Evolutionary conservation across 2,888 invertebrate species (phyloP).

Genomic region (Drosophila basisetae): DNA sequence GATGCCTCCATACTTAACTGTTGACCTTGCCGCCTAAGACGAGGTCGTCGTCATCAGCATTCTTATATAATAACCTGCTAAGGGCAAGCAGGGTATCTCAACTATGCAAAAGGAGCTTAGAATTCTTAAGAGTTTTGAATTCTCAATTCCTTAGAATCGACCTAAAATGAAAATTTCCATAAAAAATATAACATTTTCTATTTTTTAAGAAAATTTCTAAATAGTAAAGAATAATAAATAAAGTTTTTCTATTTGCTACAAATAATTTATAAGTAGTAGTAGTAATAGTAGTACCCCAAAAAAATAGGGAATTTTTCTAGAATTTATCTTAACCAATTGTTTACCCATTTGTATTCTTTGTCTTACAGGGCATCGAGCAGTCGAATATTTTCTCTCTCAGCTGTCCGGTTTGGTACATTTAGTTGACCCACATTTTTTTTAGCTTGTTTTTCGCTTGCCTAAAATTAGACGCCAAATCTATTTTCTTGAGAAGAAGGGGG

Average conservation of each 20-base stretch:
- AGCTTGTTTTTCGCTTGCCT: constrained; percentile 47
- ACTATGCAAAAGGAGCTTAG: neutral
- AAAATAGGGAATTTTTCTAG: neutral
- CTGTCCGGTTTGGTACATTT: constrained; percentile 24
- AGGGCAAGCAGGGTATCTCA: neutral
- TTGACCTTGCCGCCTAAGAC: constrained; percentile 62
- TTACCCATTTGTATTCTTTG: neutral
- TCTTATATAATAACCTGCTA: neutral
- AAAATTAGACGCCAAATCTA: constrained; percentile 32
- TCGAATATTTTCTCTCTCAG: neutral
- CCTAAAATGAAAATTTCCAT: neutral
- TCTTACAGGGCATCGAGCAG: neutral
- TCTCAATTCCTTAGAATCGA: neutral
- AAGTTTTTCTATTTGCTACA: neutral
- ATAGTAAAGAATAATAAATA: no score
- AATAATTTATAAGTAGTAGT: neutral
- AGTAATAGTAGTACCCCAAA: neutral
- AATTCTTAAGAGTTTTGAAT: neutral
- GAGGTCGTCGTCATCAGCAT: constrained; percentile 55
- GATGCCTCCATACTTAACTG: constrained; percentile 33
- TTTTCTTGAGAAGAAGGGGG: neutral
- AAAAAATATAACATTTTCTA: no score
- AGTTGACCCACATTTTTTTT: constrained; percentile 60
- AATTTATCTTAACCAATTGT: neutral
- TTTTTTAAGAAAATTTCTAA: neutral